Conservation (phyloP, 2,113 vertebrate species). For the Proterorhinus semilunaris region DNA sequence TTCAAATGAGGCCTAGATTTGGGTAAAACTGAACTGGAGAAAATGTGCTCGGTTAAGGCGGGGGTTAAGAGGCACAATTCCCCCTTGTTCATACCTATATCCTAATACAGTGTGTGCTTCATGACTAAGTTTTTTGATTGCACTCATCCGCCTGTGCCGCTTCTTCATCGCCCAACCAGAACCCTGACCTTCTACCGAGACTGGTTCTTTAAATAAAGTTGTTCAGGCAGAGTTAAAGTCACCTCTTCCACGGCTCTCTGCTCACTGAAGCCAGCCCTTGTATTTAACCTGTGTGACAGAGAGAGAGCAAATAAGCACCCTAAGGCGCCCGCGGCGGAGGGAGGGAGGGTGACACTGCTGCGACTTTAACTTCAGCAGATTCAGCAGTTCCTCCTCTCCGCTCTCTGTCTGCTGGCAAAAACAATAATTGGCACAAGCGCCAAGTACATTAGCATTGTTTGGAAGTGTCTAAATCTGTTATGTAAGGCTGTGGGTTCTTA, state of each 20-base stretch:
- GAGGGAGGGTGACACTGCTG: not conserved
- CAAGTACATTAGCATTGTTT: not conserved
- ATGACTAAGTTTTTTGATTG: not conserved
- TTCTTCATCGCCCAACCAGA: not conserved
- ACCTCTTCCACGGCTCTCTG: not conserved
- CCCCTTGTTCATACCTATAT: not conserved
- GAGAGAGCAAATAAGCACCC: constrained; percentile 2
- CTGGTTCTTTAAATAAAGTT: constrained; percentile 9
- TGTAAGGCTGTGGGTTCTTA: too few species aligned
- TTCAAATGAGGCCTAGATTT: too few species aligned
- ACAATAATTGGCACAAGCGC: not conserved
- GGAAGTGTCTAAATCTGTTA: not conserved
- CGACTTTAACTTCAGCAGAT: constrained; percentile 1
- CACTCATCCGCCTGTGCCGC: not conserved
- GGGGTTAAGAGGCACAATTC: too few species aligned
- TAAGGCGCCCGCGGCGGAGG: not conserved
- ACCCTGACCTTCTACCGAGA: not conserved
- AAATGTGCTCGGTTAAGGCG: too few species aligned
- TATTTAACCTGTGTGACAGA: constrained; percentile 7
- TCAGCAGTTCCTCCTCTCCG: not conserved
- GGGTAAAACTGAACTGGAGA: too few species aligned
- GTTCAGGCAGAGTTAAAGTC: not conserved
- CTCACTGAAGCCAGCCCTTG: not conserved
- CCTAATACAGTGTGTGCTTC: not conserved
- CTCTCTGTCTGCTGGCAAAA: not conserved